Evolutionary conservation across 2,113 vertebrate genomes (phyloP), one percentile per base, ranked within the genome.

Genomic region (Neogobius melanostomus): DNA sequence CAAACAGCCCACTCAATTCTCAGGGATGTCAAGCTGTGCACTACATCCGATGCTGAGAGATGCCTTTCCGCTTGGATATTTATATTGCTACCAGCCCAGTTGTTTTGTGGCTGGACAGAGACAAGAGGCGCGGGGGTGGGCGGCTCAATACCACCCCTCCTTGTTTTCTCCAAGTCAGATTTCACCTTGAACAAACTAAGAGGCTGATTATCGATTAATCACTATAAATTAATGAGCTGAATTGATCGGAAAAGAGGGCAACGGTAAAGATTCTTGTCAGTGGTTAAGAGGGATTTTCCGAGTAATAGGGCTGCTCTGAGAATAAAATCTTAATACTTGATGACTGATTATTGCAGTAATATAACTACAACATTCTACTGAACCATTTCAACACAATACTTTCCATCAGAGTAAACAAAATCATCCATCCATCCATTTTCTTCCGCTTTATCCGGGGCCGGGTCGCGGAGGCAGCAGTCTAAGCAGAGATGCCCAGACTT

Each of bases 161-260:
- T 46, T 80, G 42, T 44, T 61, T 61, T 74, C 76, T 72, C 74
- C 71, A 82, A 84, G 81, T 83, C 79, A 77, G 82, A 87, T 86
- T 89, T 81, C 83, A 81, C 89, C 85, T 89, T 89, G 73, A 84
- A 84, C 72, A 82, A 90, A 80, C 59, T 72, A 72, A 82, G 74
- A 83, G 84, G 79, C 76, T 78, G 77, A 85, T 89, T 84, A 92
- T 92, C 82, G 90, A 92, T 92, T 86, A 88, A 87, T 91, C 64
- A 50, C 83, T 86, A 82, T 83, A 88, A 80, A 72, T 89, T 91
- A 92, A 91, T 91, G 90, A 90, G 84, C 72, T 74, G 65, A 56
- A 90, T 87, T 77, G 85, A 91, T 90, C 81, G 64, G 68, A 85
- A 82, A 85, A 69, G 68, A 82, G 74, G 71, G 76, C 78, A 75